Percentiles rank a stretch among this genome's conserved stretches.
Evolutionary conservation across 1,140 invertebrate species (phyloP).

Genomic region (Megalopta genalis): DNA sequence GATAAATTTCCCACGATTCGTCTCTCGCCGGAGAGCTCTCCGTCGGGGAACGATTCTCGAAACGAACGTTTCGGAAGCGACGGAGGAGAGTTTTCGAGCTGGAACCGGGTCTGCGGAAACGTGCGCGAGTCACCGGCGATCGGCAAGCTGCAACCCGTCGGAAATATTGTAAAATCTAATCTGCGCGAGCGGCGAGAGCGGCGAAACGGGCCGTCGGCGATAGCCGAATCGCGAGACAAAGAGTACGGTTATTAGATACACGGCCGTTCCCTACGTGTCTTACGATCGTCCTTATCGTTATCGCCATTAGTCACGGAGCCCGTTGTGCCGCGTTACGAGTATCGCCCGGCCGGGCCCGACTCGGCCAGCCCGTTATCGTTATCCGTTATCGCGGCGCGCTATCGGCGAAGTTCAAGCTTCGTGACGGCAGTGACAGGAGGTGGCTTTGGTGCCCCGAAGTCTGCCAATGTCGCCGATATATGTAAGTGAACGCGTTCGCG

Average conservation of each 20-base stretch:
- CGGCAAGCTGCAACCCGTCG: neutral
- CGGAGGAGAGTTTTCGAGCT: no score
- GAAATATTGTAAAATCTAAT: conserved; percentile 31
- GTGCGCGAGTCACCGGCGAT: no score
- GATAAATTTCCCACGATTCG: no score
- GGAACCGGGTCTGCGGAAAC: no score
- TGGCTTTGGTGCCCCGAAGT: conserved; percentile 31
- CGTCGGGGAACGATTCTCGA: no score
- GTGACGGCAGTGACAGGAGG: conserved; percentile 49
- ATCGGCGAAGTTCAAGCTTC: conserved; percentile 71
- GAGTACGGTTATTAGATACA: conserved; percentile 63
- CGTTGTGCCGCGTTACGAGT: conserved; percentile 67
- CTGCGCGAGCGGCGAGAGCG: neutral
- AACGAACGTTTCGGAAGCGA: no score
- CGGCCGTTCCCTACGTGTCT: conserved; percentile 68
- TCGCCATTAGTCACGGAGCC: conserved; percentile 74
- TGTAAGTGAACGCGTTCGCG: neutral
- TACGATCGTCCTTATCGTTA: conserved; percentile 73
- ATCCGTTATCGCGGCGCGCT: conserved; percentile 69
- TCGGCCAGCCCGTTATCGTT: conserved; percentile 65
- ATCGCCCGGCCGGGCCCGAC: no score
- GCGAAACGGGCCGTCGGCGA: conserved; percentile 25
- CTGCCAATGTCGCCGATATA: conserved; percentile 5
- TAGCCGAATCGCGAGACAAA: conserved; percentile 52
- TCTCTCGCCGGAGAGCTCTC: no score